These are phyloP conservation scores for Rotaria socialis DNA, from an alignment of 2,888 invertebrate species.

Conservation along the genomic window DNA sequence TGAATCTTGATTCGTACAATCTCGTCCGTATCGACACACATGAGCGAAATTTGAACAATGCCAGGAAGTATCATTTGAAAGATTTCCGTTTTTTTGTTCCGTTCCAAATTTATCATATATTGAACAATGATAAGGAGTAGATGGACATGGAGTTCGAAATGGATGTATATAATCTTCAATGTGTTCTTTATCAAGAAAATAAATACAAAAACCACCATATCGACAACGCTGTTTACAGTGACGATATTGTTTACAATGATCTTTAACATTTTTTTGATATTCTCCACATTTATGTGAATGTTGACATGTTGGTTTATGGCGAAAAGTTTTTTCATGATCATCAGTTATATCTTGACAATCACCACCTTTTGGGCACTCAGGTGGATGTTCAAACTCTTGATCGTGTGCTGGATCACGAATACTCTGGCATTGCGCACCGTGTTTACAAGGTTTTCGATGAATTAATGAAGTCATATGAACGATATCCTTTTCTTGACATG, in stretches of 20 bases:
- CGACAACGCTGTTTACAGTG: too few species aligned
- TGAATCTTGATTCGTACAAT: not conserved
- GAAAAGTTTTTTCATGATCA: too few species aligned
- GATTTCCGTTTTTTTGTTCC: not conserved
- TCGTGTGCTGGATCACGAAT: too few species aligned
- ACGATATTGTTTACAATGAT: too few species aligned
- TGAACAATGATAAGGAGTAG: not conserved
- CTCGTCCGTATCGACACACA: not conserved
- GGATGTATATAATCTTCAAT: not conserved
- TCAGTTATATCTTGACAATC: too few species aligned
- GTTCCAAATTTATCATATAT: not conserved
- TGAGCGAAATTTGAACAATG: not conserved
- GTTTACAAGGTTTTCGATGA: not conserved
- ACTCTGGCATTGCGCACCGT: not conserved
- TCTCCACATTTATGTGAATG: too few species aligned
- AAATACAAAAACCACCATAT: not conserved
- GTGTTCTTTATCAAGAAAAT: not conserved
- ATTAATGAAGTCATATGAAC: not conserved
- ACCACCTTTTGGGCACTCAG: not conserved
- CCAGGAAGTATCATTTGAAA: not conserved
- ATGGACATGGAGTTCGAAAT: not conserved
- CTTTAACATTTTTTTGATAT: too few species aligned
- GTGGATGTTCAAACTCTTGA: too few species aligned
- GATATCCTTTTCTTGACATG: too few species aligned
- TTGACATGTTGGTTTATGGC: too few species aligned